These are phyloP conservation scores for Brachionus asplanchnoidis DNA, from an alignment of 1,140 invertebrate genomes.

Conservation along the genomic window DNA sequence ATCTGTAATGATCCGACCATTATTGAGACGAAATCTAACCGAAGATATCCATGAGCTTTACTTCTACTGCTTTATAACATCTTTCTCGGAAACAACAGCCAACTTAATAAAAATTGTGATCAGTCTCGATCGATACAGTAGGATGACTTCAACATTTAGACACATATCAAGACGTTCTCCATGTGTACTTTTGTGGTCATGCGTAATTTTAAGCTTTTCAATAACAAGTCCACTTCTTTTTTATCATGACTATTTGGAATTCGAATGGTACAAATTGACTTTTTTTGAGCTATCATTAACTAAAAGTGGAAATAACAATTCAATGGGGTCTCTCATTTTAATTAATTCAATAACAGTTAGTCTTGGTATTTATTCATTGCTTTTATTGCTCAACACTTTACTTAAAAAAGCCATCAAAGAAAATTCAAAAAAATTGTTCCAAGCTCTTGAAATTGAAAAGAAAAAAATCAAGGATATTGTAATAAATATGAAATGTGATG, in stretches of 20 bases:
- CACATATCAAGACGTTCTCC: neutral
- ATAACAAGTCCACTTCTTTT: neutral
- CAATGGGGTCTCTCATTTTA: neutral
- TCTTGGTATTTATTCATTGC: neutral
- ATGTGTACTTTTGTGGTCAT: neutral
- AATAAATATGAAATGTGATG: neutral
- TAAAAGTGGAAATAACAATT: neutral
- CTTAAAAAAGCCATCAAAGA: neutral
- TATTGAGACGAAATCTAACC: neutral
- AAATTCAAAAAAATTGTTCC: neutral
- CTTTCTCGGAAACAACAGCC: neutral
- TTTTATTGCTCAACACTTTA: neutral
- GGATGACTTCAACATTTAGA: constrained; percentile 1
- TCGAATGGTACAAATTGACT: constrained; percentile 25
- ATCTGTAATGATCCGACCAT: neutral
- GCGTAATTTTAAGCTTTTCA: neutral
- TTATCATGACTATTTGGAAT: constrained; percentile 27
- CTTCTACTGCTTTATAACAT: constrained; percentile 14
- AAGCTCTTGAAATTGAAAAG: neutral
- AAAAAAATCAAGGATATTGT: neutral
- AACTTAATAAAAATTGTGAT: neutral
- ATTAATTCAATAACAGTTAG: neutral
- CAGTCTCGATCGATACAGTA: neutral
- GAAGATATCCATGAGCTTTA: constrained; percentile 17
- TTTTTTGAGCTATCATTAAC: neutral